These are phyloP conservation scores for Melanotaenia boesemani DNA, from an alignment of 2,797 vertebrate species.

Conservation along the genomic window DNA sequence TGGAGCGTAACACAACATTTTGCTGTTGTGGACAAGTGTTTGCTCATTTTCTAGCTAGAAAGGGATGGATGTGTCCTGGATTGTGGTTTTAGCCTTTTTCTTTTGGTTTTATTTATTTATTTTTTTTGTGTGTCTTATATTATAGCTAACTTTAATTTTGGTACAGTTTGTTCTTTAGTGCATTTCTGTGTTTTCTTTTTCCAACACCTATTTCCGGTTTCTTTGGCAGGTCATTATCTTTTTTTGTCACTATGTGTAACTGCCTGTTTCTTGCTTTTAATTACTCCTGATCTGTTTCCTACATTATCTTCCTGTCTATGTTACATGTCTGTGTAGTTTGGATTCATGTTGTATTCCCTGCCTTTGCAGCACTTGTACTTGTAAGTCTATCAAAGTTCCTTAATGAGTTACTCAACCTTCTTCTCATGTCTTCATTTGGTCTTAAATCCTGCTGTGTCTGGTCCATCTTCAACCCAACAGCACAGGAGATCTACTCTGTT, in stretches of 20 bases:
- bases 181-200: not conserved
- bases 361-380: not conserved
- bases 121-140: too few species aligned
- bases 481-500: not conserved
- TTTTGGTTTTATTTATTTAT: not conserved
- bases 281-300: not conserved
- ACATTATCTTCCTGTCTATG: not conserved
- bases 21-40: too few species aligned
- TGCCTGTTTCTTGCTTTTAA: not conserved
- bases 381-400: not conserved
- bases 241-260: not conserved
- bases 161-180: too few species aligned
- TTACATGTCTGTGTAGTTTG: not conserved
- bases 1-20: too few species aligned
- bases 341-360: not conserved
- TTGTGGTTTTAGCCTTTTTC: too few species aligned
- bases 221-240: not conserved
- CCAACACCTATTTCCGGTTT: not conserved
- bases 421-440: not conserved
- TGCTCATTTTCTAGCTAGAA: too few species aligned
- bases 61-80: too few species aligned
- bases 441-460: not conserved
- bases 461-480: not conserved
- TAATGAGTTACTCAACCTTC: not conserved
- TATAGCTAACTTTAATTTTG: too few species aligned